A percentile compares a stretch with the other conserved stretches of the same genome.
phyloP scores from a whole-genome alignment of 53 echinoderm and acorn worm genomes.

The Antedon mediterranea region DNA sequence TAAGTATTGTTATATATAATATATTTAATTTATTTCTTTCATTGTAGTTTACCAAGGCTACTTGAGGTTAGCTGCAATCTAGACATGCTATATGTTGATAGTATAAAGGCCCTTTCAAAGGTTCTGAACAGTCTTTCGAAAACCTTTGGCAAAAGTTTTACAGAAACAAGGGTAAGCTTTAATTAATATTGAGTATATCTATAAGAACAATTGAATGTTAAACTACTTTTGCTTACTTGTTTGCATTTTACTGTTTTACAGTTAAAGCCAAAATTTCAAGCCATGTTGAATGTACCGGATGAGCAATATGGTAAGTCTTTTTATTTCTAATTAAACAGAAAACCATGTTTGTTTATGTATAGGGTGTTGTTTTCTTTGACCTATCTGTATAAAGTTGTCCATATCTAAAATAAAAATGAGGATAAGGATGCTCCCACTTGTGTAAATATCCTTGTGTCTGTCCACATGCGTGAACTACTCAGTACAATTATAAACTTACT shows the following conservation, averaged over 20 bases:
- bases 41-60: slow-evolving; percentile 76
- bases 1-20: not conserved
- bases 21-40: not conserved
- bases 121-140: slow-evolving; percentile 66
- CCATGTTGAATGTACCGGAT: slow-evolving; percentile 78
- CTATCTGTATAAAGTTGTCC: no score
- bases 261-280: slow-evolving; percentile 94
- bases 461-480: no score
- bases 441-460: no score
- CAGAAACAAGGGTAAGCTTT: slow-evolving; percentile 61
- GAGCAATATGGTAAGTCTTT: slow-evolving; percentile 61
- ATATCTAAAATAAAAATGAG: no score
- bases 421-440: no score
- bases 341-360: no score
- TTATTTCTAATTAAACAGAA: no score
- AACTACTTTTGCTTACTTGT: not conserved
- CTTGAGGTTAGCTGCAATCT: slow-evolving; percentile 64
- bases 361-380: no score
- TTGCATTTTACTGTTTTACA: slow-evolving; percentile 6
- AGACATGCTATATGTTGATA: slow-evolving; percentile 43
- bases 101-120: slow-evolving; percentile 55
- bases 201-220: no score
- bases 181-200: not conserved
- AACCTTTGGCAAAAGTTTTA: slow-evolving; percentile 80
- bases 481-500: no score